Evolutionary conservation across 2,113 vertebrate genomes (phyloP), one percentile per base, ranked within the genome.

Genomic region (Gyps fulvus): DNA sequence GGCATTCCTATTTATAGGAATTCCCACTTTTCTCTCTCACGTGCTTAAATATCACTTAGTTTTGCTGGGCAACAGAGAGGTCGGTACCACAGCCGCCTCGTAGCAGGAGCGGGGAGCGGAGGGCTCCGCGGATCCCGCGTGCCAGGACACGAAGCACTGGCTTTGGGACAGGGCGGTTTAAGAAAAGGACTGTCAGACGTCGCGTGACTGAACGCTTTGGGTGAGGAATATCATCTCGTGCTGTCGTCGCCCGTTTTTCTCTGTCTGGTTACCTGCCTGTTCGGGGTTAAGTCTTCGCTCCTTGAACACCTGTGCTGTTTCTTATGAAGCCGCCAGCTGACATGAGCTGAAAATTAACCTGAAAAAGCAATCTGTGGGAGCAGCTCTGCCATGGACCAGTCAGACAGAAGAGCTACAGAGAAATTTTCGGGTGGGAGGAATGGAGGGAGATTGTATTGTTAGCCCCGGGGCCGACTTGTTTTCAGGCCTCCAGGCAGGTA

Each of bases 91-190:
- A 25, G 49, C 16, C 58, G 18, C 34, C 9, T 21, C 1, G 1
- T 4, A 34, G 5, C 26, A 16, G 54, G 38, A 32, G 36, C 2
- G 14, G 50, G 31, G 49, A 76, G 38, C 2, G 0, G 34, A 63
- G 31, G 17, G 72, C 20, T 83, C 31, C 0, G 1, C 1, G 0
- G 8, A 8, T 23, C 25, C 40, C 2, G 1, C 0, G 1, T 34
- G n/a, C 31, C 54, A 40, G 13, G 34, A 45, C 67, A 34, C 2
- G 3, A 69, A 31, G 26, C 16, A 23, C 3, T 14, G 40, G 13
- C 13, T 36, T 83, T 76, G 52, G n/a, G 59, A 43, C 2, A 18
- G 5, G 17, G 7, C 1, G 1, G 11, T 45, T 81, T 54, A 29
- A 43, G 40, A 13, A 57, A 77, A 76, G 32, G 26, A 59, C 11